phyloP scores from a whole-genome alignment of 2,797 vertebrate genomes.

The Phrynocephalus vlangalii region DNA sequence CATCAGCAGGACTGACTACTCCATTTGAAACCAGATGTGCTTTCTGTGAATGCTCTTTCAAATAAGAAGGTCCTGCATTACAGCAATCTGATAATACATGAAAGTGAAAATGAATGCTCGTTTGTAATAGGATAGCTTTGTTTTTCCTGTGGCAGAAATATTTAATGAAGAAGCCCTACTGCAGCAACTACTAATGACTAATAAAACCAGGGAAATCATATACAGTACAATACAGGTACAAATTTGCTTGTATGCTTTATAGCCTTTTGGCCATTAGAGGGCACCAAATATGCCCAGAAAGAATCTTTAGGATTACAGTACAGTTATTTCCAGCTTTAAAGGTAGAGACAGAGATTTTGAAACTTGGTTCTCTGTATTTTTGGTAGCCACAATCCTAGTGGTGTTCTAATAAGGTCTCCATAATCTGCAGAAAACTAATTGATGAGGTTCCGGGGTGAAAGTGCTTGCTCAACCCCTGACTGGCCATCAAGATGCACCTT shows the following conservation, averaged over 20 bases:
- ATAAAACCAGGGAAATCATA: neutral
- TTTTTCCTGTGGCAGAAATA: neutral
- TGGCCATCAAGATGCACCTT: too few relatives aligned
- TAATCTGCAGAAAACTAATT: too few relatives aligned
- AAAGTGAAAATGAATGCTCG: neutral
- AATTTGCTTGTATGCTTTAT: neutral
- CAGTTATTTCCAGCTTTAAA: neutral
- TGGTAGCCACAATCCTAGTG: neutral
- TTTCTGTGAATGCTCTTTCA: neutral
- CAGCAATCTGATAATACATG: neutral
- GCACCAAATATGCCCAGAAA: constrained; percentile 68
- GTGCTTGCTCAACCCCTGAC: too few relatives aligned
- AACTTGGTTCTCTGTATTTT: neutral
- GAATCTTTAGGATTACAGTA: neutral
- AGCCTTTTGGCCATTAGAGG: constrained; percentile 63
- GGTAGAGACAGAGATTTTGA: neutral
- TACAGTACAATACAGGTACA: neutral
- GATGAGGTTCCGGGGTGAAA: neutral
- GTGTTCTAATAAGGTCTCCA: too few relatives aligned
- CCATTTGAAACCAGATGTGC: neutral
- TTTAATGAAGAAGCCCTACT: neutral
- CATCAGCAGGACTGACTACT: neutral
- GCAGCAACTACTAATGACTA: neutral
- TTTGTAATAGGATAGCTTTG: neutral
- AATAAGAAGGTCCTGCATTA: neutral